Conservation (phyloP, 2,797 vertebrate genomes). For the Enteromius afrohamiltoni region DNA sequence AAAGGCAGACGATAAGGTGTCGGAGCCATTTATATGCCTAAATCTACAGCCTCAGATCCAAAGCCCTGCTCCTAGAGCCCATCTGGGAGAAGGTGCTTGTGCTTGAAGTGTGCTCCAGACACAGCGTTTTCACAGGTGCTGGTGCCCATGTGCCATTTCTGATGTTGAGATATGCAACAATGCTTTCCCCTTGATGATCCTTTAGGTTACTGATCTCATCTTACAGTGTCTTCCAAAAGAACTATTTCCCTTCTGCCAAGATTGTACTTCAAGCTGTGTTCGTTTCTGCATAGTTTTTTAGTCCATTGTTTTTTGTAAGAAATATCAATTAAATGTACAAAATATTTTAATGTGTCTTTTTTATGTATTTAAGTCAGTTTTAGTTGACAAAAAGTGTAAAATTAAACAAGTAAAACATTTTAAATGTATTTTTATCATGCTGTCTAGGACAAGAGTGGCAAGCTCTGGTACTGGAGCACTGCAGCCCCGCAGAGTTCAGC, state of each 20-base stretch:
- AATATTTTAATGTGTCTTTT: background rate
- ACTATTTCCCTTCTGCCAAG: constrained; percentile 8
- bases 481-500: no score
- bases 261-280: constrained; percentile 19
- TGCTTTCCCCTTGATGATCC: constrained; percentile 71
- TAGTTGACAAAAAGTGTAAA: background rate
- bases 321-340: background rate
- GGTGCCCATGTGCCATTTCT: constrained; percentile 46
- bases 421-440: background rate
- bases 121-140: constrained; percentile 68
- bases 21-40: constrained; percentile 62
- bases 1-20: constrained; percentile 64
- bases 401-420: background rate
- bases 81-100: constrained; percentile 64
- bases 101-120: constrained; percentile 72
- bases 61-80: constrained; percentile 63
- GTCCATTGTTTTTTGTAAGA: background rate
- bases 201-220: constrained; percentile 68
- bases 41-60: constrained; percentile 69
- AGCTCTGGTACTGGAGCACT: no score
- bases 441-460: background rate
- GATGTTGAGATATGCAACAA: constrained; percentile 62
- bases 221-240: constrained; percentile 43
- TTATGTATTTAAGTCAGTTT: background rate
- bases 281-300: background rate